phyloP scores from a whole-genome alignment of 2,888 invertebrate genomes.

The Chromoteleia sp. region DNA sequence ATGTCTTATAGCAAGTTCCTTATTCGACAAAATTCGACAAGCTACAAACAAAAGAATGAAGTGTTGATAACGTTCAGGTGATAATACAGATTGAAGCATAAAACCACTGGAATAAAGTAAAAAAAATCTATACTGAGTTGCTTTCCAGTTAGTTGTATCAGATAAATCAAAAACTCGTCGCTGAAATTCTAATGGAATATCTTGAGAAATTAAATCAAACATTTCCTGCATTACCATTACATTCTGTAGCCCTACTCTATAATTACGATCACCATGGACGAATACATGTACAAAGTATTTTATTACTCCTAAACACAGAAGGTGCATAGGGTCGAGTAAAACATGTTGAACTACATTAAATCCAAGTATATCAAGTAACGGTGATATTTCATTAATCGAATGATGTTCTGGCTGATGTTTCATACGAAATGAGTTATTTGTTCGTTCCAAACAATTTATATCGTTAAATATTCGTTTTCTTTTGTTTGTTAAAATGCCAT shows the following conservation, averaged over 20 bases:
- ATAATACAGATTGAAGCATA: neutral
- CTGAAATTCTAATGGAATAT: slow-evolving; percentile 26
- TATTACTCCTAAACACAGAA: slow-evolving; percentile 38
- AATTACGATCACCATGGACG: slow-evolving; percentile 1
- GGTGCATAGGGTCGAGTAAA: slow-evolving; percentile 53
- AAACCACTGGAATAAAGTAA: slow-evolving; percentile 27
- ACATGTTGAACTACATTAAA: slow-evolving; percentile 40
- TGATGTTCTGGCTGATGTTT: slow-evolving; percentile 53
- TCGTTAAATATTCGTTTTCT: slow-evolving; percentile 47
- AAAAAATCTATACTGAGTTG: slow-evolving; percentile 37
- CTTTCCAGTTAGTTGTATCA: slow-evolving; percentile 26
- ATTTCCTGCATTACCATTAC: neutral
- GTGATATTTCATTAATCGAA: slow-evolving; percentile 16
- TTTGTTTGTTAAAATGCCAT: neutral
- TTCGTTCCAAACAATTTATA: slow-evolving; percentile 29
- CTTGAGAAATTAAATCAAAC: slow-evolving; percentile 1
- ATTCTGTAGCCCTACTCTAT: slow-evolving; percentile 8
- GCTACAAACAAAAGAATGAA: slow-evolving; percentile 41
- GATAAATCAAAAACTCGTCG: slow-evolving; percentile 2
- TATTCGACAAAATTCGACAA: slow-evolving; percentile 21
- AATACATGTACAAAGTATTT: neutral
- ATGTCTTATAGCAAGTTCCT: slow-evolving; percentile 10
- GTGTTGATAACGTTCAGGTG: slow-evolving; percentile 26
- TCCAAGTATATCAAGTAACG: slow-evolving; percentile 31
- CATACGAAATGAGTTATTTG: slow-evolving; percentile 36